A percentile compares a stretch with the other conserved stretches of the same genome.
These are phyloP conservation scores for Linyphia triangularis DNA, from an alignment of 2,888 invertebrate species.

Conservation along the genomic window DNA sequence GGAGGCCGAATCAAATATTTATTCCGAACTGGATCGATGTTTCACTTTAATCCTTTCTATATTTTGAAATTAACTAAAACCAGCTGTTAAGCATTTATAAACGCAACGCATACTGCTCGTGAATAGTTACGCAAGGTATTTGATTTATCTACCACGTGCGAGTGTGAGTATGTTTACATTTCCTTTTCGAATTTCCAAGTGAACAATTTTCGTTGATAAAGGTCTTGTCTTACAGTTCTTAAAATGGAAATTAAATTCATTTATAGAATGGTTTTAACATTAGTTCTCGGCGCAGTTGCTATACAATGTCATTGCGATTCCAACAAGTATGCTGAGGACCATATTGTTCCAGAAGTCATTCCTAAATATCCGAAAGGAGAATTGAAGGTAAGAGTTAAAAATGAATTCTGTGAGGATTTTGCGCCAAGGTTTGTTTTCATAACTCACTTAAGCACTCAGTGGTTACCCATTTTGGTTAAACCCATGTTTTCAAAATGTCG, in stretches of 20 bases:
- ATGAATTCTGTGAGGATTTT: not conserved
- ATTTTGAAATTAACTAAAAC: too few species aligned
- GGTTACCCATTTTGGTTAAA: too few species aligned
- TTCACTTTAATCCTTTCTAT: too few species aligned
- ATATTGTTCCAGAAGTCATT: constrained; percentile 31
- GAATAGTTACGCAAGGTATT: not conserved
- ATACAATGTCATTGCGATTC: not conserved
- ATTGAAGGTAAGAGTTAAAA: constrained; percentile 19
- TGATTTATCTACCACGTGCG: not conserved
- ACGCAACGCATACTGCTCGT: too few species aligned
- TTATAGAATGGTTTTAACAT: not conserved
- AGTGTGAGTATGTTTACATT: not conserved
- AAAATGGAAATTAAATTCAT: not conserved
- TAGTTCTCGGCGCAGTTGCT: not conserved
- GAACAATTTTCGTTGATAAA: not conserved
- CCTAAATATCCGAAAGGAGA: not conserved
- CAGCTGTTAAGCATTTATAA: too few species aligned
- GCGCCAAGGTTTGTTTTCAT: not conserved
- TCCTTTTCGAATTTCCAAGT: not conserved
- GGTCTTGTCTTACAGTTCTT: not conserved
- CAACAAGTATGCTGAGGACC: not conserved
- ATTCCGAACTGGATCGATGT: too few species aligned
- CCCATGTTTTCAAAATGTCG: too few species aligned
- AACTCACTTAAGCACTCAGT: too few species aligned
- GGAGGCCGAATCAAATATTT: too few species aligned